Percentiles rank a stretch among this genome's conserved stretches.
These are phyloP conservation scores for Nemotelus nigrinus DNA, from an alignment of 2,888 invertebrate species.

Conservation along the genomic window DNA sequence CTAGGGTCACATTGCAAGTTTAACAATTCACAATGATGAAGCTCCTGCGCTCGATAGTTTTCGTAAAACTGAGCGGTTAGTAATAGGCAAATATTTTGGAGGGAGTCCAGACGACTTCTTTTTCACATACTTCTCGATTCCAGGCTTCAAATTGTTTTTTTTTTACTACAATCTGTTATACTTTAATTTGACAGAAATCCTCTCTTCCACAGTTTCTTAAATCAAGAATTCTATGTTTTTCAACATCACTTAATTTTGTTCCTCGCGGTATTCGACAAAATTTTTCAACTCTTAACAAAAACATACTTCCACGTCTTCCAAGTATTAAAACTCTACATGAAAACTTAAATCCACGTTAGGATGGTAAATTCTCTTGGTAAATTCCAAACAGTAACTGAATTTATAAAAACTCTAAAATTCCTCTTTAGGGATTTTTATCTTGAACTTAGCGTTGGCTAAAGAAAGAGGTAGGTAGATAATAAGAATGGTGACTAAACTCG, in stretches of 20 bases:
- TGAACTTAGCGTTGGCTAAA: neutral
- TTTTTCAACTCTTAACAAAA: no score
- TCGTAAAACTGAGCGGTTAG: neutral
- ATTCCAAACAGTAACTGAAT: neutral
- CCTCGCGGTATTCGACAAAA: no score
- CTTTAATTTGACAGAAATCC: neutral
- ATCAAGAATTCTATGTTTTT: neutral
- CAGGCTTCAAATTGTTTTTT: neutral
- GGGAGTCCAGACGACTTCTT: slow-evolving; percentile 1
- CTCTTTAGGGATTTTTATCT: slow-evolving; percentile 23
- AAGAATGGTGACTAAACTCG: no score
- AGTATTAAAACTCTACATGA: no score
- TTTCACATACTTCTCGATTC: neutral
- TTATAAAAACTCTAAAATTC: slow-evolving; percentile 34
- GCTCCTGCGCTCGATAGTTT: neutral
- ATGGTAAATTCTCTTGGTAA: no score
- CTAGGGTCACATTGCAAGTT: neutral
- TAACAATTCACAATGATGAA: neutral
- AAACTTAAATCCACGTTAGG: no score
- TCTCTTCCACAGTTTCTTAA: neutral
- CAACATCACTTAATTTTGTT: no score
- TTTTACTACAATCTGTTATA: neutral
- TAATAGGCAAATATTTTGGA: neutral
- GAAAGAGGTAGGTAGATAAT: no score
- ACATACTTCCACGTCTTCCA: no score